Evolutionary conservation across 2,888 invertebrate genomes (phyloP), one percentile per base, ranked within the genome.

Genomic region (Miltochrista miniata): DNA sequence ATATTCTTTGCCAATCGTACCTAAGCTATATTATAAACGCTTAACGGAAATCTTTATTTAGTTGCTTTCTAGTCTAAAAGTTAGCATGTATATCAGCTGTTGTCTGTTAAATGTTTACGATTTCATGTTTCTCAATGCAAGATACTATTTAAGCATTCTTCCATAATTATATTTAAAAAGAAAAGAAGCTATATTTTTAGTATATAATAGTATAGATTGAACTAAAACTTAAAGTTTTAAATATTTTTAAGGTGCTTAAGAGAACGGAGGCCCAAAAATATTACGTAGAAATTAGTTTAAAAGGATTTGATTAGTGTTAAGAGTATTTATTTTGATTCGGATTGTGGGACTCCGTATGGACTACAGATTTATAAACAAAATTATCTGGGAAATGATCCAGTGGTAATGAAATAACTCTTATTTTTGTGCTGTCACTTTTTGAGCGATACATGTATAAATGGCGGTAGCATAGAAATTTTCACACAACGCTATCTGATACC

Each of bases 51-150:
- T 84, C 71, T 84, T 68, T 84, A 79, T 76, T 83, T 81, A 83
- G 79, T 86, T 87, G 70, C 79, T 84, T 81, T 90, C 90, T 90
- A 90, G 90, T 90, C 90, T 89, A 86, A 83, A 31, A 78, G 71
- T 81, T 88, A 86, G 85, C 70, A 68, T 79, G 67, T 83, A 81
- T 62, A 56, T 45, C 33, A 14, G 42, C 41, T 42, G 54, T 54
- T 54, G 45, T 56, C 59, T 65, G 45, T 70, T 61, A 54, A 54
- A 54, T 53, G 65, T 74, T 76, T 72, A 75, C 74, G 51, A 67
- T 68, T 72, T 56, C 66, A 70, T 50, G 55, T 74, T 71, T 69
- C 72, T 81, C 72, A 81, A 76, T 80, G 70, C 79, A 72, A 24
- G 67, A 76, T 77, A 76, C 70, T 72, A 82, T 78, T 57, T 85